Conservation (phyloP, 2,113 vertebrate genomes). For the Eupsittula cactorum region DNA sequence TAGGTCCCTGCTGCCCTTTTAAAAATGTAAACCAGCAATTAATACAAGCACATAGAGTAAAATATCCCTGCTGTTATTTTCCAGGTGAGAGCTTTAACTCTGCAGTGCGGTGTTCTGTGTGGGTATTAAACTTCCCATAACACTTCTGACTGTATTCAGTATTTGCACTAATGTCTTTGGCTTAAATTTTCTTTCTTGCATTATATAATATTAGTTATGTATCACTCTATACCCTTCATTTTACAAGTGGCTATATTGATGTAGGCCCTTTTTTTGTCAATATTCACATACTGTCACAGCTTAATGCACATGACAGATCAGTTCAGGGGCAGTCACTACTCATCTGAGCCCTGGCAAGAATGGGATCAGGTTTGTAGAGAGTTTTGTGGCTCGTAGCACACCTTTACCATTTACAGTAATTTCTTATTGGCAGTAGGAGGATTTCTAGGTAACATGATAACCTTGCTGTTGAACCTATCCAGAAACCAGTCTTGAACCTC, state of each 20-base stretch:
- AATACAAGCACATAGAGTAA: slow-evolving; percentile 1
- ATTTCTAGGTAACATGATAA: background rate
- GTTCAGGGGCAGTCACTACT: background rate
- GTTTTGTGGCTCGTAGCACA: background rate
- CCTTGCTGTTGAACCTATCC: background rate
- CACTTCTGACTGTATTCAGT: background rate
- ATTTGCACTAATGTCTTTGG: background rate
- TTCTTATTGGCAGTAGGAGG: background rate
- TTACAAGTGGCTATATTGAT: background rate
- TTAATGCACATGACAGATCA: background rate
- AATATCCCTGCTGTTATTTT: slow-evolving; percentile 14
- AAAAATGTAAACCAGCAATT: slow-evolving; percentile 31
- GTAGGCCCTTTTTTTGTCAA: background rate
- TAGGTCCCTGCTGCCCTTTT: background rate
- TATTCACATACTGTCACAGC: background rate
- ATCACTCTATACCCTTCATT: background rate
- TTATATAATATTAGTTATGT: background rate
- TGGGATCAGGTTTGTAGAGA: background rate
- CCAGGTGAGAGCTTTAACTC: background rate
- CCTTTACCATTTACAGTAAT: background rate
- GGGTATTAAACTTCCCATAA: slow-evolving; percentile 13
- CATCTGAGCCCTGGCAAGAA: background rate
- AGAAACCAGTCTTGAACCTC: background rate
- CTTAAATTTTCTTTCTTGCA: background rate
- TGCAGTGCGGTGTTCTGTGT: background rate